Percentiles rank a stretch among this genome's conserved stretches.
These are phyloP conservation scores for Syngnathus rostellatus DNA, from an alignment of 2,797 vertebrate genomes.

Conservation along the genomic window DNA sequence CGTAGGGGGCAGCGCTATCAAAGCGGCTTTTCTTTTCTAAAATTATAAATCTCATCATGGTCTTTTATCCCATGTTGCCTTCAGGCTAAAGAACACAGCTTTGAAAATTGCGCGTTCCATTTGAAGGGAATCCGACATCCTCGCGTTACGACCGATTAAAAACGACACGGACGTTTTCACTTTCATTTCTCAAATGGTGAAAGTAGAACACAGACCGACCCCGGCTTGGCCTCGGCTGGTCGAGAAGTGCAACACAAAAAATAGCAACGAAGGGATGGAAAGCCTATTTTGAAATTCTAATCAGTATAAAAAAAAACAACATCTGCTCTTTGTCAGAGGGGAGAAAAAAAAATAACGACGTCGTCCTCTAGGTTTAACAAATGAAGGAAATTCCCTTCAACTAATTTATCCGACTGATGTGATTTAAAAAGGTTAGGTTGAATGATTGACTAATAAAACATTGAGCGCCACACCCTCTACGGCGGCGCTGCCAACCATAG, in stretches of 20 bases:
- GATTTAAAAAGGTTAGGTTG: conserved; percentile 18
- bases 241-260: conserved; percentile 12
- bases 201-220: conserved; percentile 43
- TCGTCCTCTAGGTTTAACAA: conserved; percentile 37
- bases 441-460: conserved; percentile 20
- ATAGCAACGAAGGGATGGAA: conserved; percentile 31
- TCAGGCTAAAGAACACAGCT: conserved; percentile 17
- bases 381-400: conserved; percentile 23
- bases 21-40: not conserved
- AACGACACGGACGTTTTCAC: not conserved
- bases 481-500: conserved; percentile 27
- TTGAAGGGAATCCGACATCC: not conserved
- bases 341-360: conserved; percentile 14
- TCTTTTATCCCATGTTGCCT: conserved; percentile 25
- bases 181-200: conserved; percentile 20
- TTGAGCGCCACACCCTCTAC: conserved; percentile 28
- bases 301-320: conserved; percentile 48
- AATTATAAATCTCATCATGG: conserved; percentile 13
- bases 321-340: conserved; percentile 41
- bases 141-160: not conserved
- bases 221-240: conserved; percentile 37
- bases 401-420: conserved; percentile 21
- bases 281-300: conserved; percentile 61
- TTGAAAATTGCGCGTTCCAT: conserved; percentile 7
- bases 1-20: conserved; percentile 18